Percentiles rank a stretch among this genome's conserved stretches.
Conservation (phyloP, 2,797 vertebrate genomes). For the Protonibea diacanthus region DNA sequence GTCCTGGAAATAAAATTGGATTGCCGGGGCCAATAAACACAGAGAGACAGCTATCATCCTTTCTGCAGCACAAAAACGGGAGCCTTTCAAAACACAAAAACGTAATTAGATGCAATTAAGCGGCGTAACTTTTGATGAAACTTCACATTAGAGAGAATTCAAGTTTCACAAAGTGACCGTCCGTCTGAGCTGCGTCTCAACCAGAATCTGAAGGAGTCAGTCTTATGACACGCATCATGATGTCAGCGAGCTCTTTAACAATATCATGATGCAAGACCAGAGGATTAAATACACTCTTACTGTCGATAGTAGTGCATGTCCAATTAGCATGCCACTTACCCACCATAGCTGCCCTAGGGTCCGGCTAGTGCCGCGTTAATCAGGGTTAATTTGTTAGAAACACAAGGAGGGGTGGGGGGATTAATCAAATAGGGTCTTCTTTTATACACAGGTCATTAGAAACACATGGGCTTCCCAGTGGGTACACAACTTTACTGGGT, state of each 20-base stretch:
- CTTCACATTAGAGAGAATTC: constrained; percentile 35
- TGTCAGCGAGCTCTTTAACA: constrained; percentile 16
- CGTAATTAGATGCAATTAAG: constrained; percentile 50
- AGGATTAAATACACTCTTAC: constrained; percentile 46
- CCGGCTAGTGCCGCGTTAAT: constrained; percentile 75
- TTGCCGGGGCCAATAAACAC: constrained; percentile 65
- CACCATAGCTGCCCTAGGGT: constrained; percentile 54
- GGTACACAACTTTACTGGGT: constrained; percentile 73
- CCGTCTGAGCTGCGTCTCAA: background rate
- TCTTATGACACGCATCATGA: constrained; percentile 2
- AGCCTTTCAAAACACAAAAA: constrained; percentile 38
- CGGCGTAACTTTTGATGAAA: constrained; percentile 43
- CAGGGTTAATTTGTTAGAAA: constrained; percentile 82
- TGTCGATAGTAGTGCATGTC: constrained; percentile 47
- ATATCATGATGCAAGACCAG: constrained; percentile 15
- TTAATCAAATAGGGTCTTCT: constrained; percentile 74
- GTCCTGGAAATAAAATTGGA: constrained; percentile 71
- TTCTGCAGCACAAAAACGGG: constrained; percentile 52
- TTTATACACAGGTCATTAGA: constrained; percentile 76
- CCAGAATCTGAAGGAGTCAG: background rate
- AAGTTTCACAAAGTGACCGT: constrained; percentile 25
- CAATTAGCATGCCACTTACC: constrained; percentile 73
- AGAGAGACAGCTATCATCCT: constrained; percentile 55
- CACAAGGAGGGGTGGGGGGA: constrained; percentile 69
- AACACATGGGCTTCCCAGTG: constrained; percentile 67